Percentiles rank a stretch among this genome's conserved stretches.
Conservation (phyloP, 2,888 invertebrate species). For the Desoria tigrina region DNA sequence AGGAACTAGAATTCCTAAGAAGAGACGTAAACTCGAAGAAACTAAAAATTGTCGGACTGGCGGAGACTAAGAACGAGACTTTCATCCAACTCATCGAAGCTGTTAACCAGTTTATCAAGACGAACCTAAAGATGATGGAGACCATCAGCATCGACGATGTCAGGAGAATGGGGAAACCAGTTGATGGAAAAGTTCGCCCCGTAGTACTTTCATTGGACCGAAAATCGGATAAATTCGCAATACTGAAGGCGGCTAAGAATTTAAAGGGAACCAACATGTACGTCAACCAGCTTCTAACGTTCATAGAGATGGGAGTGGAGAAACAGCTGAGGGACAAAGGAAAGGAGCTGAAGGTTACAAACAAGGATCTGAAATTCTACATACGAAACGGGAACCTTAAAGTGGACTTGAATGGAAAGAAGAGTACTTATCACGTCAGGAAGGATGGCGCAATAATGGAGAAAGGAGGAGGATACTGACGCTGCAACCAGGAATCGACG, state of each 20-base stretch:
- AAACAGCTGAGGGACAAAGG: neutral
- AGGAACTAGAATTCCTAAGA: neutral
- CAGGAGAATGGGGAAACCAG: neutral
- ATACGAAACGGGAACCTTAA: neutral
- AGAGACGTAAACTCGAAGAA: neutral
- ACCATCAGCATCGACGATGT: neutral
- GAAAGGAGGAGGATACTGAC: neutral
- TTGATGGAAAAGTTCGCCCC: neutral
- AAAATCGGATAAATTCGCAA: neutral
- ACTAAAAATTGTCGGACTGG: neutral
- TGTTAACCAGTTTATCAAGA: neutral
- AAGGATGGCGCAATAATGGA: neutral
- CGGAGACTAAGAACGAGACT: neutral
- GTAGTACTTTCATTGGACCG: neutral
- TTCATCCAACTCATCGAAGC: neutral
- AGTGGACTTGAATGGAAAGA: neutral
- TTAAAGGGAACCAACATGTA: neutral
- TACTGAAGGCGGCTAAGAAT: neutral
- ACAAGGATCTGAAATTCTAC: too few species aligned
- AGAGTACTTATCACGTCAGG: neutral
- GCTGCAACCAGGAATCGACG: neutral
- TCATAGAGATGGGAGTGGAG: neutral
- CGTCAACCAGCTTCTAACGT: neutral
- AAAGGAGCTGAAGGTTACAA: neutral
- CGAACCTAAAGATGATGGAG: neutral